phyloP scores from a whole-genome alignment of 2,797 vertebrate species.

The Meriones psammophilus region DNA sequence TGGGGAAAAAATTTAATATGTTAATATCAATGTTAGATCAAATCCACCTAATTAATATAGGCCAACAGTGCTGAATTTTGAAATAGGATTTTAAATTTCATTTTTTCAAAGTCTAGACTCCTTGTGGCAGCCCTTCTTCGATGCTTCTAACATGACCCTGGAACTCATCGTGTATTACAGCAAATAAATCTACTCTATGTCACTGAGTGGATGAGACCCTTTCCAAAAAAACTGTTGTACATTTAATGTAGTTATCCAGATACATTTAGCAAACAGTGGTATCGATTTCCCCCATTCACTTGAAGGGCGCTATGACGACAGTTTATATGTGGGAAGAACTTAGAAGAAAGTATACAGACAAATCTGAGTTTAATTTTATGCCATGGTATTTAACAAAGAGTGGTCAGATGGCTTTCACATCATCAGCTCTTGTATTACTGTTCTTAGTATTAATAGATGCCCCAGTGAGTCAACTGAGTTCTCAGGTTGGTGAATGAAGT shows the following conservation, averaged over 20 bases:
- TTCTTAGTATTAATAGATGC: conserved; percentile 45
- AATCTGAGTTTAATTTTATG: conserved; percentile 11
- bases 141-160: background rate
- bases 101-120: background rate
- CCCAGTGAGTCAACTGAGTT: background rate
- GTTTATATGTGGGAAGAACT: background rate
- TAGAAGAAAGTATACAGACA: background rate
- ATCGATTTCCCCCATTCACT: conserved; percentile 4
- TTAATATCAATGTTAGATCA: conserved; percentile 43
- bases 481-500: background rate
- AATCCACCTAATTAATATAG: conserved; percentile 34
- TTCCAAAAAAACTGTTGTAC: background rate
- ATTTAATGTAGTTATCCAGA: background rate
- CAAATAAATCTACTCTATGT: background rate
- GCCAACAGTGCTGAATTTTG: conserved; percentile 41
- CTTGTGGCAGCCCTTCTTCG: background rate
- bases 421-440: background rate
- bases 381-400: conserved; percentile 17
- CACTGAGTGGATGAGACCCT: background rate
- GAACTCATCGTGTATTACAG: background rate
- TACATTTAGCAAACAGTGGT: background rate
- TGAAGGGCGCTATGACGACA: background rate
- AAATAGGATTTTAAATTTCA: conserved; percentile 58
- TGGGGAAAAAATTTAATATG: conserved; percentile 52
- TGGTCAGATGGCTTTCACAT: background rate